Conservation (phyloP, 2,113 vertebrate species). For the Entomyzon cyanotis region DNA sequence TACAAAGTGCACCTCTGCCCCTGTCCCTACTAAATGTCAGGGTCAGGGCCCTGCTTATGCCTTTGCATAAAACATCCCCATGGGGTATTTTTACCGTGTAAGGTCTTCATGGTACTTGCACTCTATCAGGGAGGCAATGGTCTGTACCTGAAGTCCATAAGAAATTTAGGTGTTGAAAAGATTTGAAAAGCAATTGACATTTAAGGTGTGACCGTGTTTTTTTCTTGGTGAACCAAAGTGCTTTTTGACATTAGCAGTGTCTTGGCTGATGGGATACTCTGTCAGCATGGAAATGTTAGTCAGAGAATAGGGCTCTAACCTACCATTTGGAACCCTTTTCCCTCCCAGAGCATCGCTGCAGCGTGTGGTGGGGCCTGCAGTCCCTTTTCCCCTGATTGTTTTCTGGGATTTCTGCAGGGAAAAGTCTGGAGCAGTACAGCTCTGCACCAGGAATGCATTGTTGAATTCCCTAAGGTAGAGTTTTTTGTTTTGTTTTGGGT, state of each 20-base stretch:
- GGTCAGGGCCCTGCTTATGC: neutral
- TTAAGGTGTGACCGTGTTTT: neutral
- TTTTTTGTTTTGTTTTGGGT: neutral
- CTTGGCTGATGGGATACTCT: neutral
- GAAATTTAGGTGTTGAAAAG: neutral
- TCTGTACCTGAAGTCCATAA: fast-evolving
- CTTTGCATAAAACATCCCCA: neutral
- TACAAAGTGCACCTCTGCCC: neutral
- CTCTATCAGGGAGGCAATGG: neutral
- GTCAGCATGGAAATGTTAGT: neutral
- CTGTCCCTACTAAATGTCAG: neutral
- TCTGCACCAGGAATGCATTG: neutral
- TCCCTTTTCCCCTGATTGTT: too few species aligned
- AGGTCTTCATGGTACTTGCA: fast-evolving
- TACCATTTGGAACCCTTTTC: neutral
- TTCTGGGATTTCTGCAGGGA: neutral
- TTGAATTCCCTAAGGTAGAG: neutral
- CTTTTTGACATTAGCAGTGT: neutral
- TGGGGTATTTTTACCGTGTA: neutral
- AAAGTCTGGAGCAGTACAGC: neutral
- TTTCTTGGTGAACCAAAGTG: neutral
- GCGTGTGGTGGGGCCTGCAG: fast-evolving
- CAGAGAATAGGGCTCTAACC: neutral
- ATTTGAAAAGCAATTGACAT: neutral
- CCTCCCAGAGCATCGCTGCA: neutral